Conservation (phyloP, 2,888 invertebrate genomes). For the Xestia c-nigrum region DNA sequence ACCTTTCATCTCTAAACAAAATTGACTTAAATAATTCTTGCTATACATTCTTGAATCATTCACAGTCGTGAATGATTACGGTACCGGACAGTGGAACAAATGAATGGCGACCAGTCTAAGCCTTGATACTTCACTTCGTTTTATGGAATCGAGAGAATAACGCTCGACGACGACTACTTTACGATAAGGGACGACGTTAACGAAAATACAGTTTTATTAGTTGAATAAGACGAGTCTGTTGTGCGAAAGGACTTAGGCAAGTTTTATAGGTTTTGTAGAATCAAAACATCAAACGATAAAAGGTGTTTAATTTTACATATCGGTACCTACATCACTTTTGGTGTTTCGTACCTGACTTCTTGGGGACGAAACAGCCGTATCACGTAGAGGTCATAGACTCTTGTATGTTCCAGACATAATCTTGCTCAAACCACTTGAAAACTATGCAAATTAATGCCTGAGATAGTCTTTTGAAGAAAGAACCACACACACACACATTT, state of each 20-base stretch:
- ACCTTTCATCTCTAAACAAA: slow-evolving; percentile 4
- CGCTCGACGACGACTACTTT: slow-evolving; percentile 4
- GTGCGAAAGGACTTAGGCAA: not conserved
- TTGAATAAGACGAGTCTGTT: slow-evolving; percentile 37
- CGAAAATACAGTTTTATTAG: slow-evolving; percentile 45
- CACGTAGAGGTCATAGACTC: too few relatives aligned
- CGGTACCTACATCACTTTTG: too few relatives aligned
- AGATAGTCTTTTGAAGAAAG: too few relatives aligned
- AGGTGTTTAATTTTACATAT: too few relatives aligned
- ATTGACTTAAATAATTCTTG: slow-evolving; percentile 12
- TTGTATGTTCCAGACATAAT: too few relatives aligned
- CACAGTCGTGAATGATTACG: slow-evolving; percentile 42
- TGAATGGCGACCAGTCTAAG: slow-evolving; percentile 28
- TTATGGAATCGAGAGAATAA: slow-evolving; percentile 8
- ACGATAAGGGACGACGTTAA: slow-evolving; percentile 17
- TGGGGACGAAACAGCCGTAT: too few relatives aligned
- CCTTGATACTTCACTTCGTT: slow-evolving; percentile 24
- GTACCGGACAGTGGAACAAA: slow-evolving; percentile 33
- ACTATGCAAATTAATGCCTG: too few relatives aligned
- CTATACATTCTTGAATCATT: slow-evolving; percentile 6
- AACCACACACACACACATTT: too few relatives aligned
- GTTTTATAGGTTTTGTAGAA: slow-evolving; percentile 12
- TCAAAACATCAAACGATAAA: not conserved
- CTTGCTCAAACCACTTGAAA: too few relatives aligned
- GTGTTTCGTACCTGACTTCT: too few relatives aligned